Evolutionary conservation across 2,113 vertebrate species (phyloP).

Genomic region (Cyprinodon variegatus): DNA sequence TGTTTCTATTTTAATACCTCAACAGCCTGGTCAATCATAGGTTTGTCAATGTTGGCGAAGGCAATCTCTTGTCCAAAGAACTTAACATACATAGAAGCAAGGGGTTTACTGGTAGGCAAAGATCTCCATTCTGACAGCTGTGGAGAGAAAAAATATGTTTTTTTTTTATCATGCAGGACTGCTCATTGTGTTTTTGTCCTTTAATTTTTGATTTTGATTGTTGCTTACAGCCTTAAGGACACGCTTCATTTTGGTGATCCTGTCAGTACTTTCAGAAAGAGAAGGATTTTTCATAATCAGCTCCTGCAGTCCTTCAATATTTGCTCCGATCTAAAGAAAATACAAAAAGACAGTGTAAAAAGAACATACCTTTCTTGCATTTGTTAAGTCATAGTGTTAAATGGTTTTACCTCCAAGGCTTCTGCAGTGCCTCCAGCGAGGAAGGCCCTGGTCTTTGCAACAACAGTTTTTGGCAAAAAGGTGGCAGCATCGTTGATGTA

Average conservation of each 20-base stretch:
- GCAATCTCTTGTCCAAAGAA: constrained; percentile 83
- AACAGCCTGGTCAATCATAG: constrained; percentile 67
- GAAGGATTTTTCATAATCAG: constrained; percentile 74
- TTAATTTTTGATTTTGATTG: not conserved
- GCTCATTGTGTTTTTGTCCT: not conserved
- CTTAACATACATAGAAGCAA: constrained; percentile 80
- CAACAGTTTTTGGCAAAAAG: constrained; percentile 79
- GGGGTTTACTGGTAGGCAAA: constrained; percentile 64
- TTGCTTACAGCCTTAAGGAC: constrained; percentile 81
- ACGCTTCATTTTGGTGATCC: constrained; percentile 82
- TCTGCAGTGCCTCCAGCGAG: constrained; percentile 81
- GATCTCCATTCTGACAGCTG: constrained; percentile 81
- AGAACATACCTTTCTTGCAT: not conserved
- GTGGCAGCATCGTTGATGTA: constrained; percentile 84
- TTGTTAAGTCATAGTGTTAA: not conserved
- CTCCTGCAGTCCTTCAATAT: constrained; percentile 84
- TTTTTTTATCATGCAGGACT: not conserved
- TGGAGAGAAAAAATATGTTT: constrained; percentile 13
- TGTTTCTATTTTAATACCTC: constrained; percentile 70
- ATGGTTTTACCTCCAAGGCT: constrained; percentile 80
- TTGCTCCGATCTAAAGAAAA: constrained; percentile 77
- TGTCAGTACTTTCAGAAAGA: constrained; percentile 66
- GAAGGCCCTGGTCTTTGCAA: constrained; percentile 79
- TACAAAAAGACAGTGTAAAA: constrained; percentile 1
- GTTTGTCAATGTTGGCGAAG: constrained; percentile 79